Evolutionary conservation across 1,140 invertebrate genomes (phyloP).

Genomic region (Hesperophylax magnus): DNA sequence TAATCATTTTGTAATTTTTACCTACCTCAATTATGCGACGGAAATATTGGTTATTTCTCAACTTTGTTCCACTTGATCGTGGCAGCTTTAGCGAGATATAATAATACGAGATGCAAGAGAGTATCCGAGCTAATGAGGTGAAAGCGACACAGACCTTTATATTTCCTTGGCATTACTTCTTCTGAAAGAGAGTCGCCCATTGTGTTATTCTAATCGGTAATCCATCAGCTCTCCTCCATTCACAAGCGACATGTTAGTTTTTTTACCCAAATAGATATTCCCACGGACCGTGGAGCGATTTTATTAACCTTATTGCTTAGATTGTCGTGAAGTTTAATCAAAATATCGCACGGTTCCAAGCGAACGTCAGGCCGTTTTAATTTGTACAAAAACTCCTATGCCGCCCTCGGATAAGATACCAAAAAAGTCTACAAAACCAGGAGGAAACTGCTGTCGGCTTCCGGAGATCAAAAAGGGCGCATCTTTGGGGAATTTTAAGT

Average conservation of each 20-base stretch:
- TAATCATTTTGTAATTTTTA: too few relatives aligned
- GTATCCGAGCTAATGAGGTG: neutral
- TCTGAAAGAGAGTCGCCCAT: constrained; percentile 1
- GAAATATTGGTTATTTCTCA: too few relatives aligned
- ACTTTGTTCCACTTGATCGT: neutral
- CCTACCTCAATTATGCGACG: too few relatives aligned
- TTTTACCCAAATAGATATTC: neutral
- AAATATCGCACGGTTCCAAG: constrained; percentile 17
- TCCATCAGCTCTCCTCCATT: constrained; percentile 19
- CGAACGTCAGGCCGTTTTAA: constrained; percentile 1
- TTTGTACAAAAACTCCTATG: constrained; percentile 24
- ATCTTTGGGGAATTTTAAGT: constrained; percentile 53
- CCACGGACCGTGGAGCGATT: constrained; percentile 12
- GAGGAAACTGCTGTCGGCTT: constrained; percentile 39
- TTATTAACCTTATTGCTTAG: constrained; percentile 9
- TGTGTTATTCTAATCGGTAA: constrained; percentile 16
- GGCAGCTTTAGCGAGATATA: neutral
- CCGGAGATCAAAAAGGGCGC: constrained; percentile 42
- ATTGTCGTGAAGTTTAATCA: neutral
- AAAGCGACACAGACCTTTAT: neutral
- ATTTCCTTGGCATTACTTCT: neutral
- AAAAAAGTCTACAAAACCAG: constrained; percentile 32
- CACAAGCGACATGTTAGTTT: neutral
- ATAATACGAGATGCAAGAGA: neutral
- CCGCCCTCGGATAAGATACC: neutral